A percentile compares a stretch with the other conserved stretches of the same genome.
phyloP scores from a whole-genome alignment of 2,113 vertebrate species.

The Otolemur garnettii region DNA sequence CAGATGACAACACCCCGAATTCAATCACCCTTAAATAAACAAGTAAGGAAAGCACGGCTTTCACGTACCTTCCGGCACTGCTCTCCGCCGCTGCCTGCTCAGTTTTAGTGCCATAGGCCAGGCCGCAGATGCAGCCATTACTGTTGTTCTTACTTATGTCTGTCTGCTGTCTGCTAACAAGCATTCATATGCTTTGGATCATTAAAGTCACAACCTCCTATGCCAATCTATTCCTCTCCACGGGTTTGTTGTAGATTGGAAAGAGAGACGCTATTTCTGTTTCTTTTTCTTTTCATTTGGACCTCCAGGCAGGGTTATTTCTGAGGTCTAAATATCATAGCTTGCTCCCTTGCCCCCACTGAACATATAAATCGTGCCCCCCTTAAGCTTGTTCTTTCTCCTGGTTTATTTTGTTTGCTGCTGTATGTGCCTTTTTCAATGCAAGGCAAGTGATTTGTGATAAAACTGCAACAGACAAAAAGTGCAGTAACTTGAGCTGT shows the following conservation, averaged over 20 bases:
- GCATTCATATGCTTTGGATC: constrained; percentile 85
- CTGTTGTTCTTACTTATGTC: constrained; percentile 73
- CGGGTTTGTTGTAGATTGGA: constrained; percentile 24
- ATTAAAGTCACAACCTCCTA: constrained; percentile 79
- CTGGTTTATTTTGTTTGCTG: constrained; percentile 66
- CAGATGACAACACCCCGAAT: constrained; percentile 76
- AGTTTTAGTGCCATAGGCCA: constrained; percentile 80
- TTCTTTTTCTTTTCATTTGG: constrained; percentile 26
- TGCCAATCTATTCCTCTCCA: constrained; percentile 70
- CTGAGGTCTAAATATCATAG: neutral
- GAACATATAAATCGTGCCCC: neutral
- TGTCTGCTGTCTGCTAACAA: constrained; percentile 81
- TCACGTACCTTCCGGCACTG: constrained; percentile 81
- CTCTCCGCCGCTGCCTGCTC: constrained; percentile 77
- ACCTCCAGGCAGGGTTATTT: constrained; percentile 15
- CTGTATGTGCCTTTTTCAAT: constrained; percentile 62
- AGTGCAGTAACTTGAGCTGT: constrained; percentile 36
- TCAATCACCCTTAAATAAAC: constrained; percentile 87
- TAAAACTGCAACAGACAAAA: neutral
- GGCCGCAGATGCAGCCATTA: constrained; percentile 77
- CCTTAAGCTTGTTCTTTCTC: constrained; percentile 50
- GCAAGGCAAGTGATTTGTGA: constrained; percentile 52
- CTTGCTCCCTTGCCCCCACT: neutral
- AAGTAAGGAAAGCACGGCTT: constrained; percentile 82
- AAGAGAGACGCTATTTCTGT: constrained; percentile 30